Evolutionary conservation across 2,113 vertebrate species (phyloP).

Genomic region (Galbula dea): DNA sequence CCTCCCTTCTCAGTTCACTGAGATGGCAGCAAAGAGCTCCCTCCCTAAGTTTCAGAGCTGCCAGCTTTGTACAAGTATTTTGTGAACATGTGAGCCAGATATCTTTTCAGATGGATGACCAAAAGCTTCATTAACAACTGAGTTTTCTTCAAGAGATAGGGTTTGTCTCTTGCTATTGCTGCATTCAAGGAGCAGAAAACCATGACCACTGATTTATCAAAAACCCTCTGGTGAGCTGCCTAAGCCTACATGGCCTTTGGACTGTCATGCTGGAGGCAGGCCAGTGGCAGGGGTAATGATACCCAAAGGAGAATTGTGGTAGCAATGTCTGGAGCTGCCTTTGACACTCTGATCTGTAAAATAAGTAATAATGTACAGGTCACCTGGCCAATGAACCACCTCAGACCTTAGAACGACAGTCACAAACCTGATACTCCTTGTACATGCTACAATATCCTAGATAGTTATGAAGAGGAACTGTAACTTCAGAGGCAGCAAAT

Average conservation of each 20-base stretch:
- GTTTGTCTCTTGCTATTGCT: neutral
- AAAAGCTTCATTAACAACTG: neutral
- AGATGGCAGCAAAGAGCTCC: slow-evolving; percentile 39
- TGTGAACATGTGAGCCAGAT: neutral
- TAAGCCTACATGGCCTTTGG: neutral
- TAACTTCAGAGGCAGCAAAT: neutral
- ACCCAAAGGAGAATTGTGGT: neutral
- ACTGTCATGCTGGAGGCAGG: neutral
- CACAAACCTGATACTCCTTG: neutral
- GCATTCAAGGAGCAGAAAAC: neutral
- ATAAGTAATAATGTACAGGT: neutral
- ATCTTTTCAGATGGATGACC: neutral
- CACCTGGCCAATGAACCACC: neutral
- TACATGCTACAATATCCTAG: too few species aligned
- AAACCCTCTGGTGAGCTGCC: neutral
- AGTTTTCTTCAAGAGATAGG: neutral
- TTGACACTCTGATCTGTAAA: neutral
- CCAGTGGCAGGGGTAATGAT: neutral
- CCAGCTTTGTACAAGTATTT: neutral
- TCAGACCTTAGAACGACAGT: neutral
- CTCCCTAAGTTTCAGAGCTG: neutral
- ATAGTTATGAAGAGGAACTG: neutral
- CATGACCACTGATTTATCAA: neutral
- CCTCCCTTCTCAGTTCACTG: neutral
- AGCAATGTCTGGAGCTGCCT: neutral